These are phyloP conservation scores for Semicossyphus pulcher DNA, from an alignment of 2,113 vertebrate genomes.

Conservation along the genomic window DNA sequence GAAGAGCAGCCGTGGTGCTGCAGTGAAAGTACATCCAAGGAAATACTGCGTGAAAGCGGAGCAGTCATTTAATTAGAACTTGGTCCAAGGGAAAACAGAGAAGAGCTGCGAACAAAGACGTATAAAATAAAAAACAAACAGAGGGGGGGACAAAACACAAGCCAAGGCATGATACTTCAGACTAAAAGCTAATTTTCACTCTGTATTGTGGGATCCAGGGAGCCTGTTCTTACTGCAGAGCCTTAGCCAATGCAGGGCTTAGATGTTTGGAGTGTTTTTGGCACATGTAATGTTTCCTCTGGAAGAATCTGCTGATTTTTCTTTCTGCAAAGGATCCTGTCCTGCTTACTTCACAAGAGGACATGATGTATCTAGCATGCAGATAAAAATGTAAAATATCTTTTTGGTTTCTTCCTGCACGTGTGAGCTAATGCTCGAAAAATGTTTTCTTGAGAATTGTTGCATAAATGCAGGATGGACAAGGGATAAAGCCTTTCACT, in stretches of 20 bases:
- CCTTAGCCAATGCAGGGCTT: not conserved
- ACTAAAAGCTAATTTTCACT: not conserved
- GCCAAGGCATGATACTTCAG: not conserved
- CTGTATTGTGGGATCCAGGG: not conserved
- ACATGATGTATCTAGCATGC: not conserved
- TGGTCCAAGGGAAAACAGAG: not conserved
- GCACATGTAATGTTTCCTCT: not conserved
- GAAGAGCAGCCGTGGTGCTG: not conserved
- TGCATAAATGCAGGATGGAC: not conserved
- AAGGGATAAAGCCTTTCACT: not conserved
- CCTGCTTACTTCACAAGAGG: not conserved
- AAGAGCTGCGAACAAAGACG: not conserved
- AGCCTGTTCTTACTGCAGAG: no score
- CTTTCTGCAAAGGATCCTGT: not conserved
- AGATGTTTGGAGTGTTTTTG: not conserved
- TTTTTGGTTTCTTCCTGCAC: not conserved
- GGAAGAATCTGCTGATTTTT: slow-evolving; percentile 5
- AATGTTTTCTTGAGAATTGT: no score
- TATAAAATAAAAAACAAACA: not conserved
- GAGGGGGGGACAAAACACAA: not conserved
- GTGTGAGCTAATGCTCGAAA: not conserved
- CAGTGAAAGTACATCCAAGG: not conserved
- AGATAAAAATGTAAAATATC: not conserved
- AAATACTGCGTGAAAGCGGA: not conserved
- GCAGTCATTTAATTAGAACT: slow-evolving; percentile 12